Conservation (phyloP, 2,113 vertebrate genomes). For the Podarcis raffonei region DNA sequence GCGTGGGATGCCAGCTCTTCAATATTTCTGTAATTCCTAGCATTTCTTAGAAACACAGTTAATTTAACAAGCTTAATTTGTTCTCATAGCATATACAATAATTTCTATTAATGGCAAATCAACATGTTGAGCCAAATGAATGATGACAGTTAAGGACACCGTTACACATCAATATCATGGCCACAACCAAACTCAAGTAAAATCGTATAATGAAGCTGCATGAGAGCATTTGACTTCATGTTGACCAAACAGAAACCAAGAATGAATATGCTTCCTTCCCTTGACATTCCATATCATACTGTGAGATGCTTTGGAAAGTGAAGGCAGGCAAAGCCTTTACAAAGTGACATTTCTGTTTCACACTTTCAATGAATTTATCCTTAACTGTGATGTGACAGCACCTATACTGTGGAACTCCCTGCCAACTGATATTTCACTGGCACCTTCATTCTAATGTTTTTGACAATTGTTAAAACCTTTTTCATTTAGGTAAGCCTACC, state of each 20-base stretch:
- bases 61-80: no score
- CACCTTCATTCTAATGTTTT: no score
- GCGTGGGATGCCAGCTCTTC: no score
- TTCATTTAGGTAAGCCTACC: no score
- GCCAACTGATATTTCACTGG: no score
- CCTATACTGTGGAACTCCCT: no score
- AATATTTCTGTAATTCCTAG: no score
- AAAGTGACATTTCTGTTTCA: neutral
- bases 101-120: neutral
- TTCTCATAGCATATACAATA: neutral
- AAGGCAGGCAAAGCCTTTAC: neutral
- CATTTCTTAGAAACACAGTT: no score
- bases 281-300: neutral
- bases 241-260: neutral
- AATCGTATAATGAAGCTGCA: neutral
- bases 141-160: neutral
- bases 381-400: no score
- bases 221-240: neutral
- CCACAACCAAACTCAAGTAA: neutral
- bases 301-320: neutral
- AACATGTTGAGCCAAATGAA: neutral
- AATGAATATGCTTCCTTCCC: neutral
- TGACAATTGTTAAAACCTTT: no score
- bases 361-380: no score
- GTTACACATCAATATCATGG: conserved; percentile 14